Conservation (phyloP, 2,888 invertebrate species). For the Exephanes ischioxanthus region DNA sequence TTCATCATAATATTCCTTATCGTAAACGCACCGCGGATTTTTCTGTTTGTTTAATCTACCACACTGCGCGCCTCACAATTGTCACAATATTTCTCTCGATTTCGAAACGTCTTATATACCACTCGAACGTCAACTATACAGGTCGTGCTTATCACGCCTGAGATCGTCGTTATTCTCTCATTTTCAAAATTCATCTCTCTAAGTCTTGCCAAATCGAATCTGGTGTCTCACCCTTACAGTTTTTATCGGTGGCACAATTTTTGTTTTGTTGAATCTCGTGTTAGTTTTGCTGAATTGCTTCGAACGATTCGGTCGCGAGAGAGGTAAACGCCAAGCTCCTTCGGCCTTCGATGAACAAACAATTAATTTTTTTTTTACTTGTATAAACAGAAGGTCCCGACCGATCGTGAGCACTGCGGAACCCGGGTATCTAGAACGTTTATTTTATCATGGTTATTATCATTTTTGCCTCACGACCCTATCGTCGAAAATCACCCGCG, state of each 20-base stretch:
- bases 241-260: slow-evolving; percentile 31
- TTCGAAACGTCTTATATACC: slow-evolving; percentile 62
- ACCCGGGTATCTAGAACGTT: slow-evolving; percentile 2
- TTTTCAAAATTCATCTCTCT: slow-evolving; percentile 18
- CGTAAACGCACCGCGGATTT: slow-evolving; percentile 18
- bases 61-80: slow-evolving; percentile 23
- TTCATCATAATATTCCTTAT: slow-evolving; percentile 26
- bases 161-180: slow-evolving; percentile 36
- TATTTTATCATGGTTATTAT: slow-evolving; percentile 8
- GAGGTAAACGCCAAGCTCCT: slow-evolving; percentile 25
- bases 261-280: neutral
- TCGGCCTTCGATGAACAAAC: slow-evolving; percentile 37
- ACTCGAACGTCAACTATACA: slow-evolving; percentile 35
- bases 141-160: slow-evolving; percentile 1
- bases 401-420: neutral
- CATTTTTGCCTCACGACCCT: slow-evolving; percentile 14
- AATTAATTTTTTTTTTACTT: slow-evolving; percentile 1
- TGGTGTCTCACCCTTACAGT: slow-evolving; percentile 47
- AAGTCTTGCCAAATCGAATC: slow-evolving; percentile 21
- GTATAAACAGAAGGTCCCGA: slow-evolving; percentile 25
- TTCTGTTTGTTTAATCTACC: neutral
- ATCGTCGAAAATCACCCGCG: neutral
- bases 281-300: slow-evolving; percentile 55
- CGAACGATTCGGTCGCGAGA: slow-evolving; percentile 48
- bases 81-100: slow-evolving; percentile 42